These are phyloP conservation scores for Dasypolia templi DNA, from an alignment of 2,888 invertebrate species.

Conservation along the genomic window DNA sequence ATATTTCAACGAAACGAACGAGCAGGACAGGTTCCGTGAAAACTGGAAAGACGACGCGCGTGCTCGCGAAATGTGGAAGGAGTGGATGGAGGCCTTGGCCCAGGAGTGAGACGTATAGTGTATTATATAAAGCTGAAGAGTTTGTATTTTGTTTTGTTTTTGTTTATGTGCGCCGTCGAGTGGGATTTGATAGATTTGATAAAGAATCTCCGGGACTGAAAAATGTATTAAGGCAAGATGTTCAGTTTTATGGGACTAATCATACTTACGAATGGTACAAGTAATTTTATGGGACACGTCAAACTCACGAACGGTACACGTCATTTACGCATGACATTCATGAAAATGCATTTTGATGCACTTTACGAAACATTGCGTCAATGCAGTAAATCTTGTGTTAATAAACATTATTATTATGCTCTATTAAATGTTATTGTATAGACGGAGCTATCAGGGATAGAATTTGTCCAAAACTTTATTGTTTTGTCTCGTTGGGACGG, in stretches of 20 bases:
- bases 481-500: neutral
- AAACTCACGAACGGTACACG: neutral
- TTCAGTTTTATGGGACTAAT: constrained; percentile 8
- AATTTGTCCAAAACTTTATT: constrained; percentile 14
- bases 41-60: no score
- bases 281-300: neutral
- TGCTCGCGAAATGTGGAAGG: no score
- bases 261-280: neutral
- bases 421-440: constrained; percentile 34
- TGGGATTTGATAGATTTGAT: no score
- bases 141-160: no score
- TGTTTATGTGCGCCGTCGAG: no score
- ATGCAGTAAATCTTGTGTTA: constrained; percentile 31
- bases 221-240: neutral
- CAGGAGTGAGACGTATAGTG: no score
- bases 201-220: neutral
- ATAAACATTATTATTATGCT: constrained; percentile 29
- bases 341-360: constrained; percentile 9
- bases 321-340: neutral
- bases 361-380: constrained; percentile 24
- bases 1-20: no score
- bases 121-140: no score
- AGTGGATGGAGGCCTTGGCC: no score
- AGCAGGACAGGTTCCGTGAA: no score
- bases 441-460: constrained; percentile 18